Evolutionary conservation across 2,888 invertebrate species (phyloP), one percentile per base, ranked within the genome.

Genomic region (Ectemnius continuus): DNA sequence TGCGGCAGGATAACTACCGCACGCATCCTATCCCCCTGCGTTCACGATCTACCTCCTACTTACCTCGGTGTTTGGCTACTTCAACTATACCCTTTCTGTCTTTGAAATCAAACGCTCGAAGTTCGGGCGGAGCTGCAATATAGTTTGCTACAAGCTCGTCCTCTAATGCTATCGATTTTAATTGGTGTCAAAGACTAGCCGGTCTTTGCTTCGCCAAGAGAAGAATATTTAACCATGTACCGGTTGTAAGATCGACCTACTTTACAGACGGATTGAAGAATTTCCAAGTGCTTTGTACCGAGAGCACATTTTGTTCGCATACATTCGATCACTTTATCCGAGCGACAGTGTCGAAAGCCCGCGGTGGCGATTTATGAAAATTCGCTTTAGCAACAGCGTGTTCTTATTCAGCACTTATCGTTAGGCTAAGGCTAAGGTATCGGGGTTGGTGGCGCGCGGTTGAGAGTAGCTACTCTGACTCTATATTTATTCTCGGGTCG

Each of bases 401-500:
- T 18, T 66, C 16, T 1, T 16, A 45, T 23, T 58, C 18, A 28
- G 59, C 13, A 18, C 18, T 64, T n/a, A 13, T 45, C 60, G 60
- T 61, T 65, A 36, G 23, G 20, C 36, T 2, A n/a, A 36, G 23
- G 20, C 36, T 2, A n/a, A 63, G 11, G 2, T 66, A 70, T 70
- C 26, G 58, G 48, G 11, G 36, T 57, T 28, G 46, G 23, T 28
- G 46, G 23, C 6, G 5, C 18, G 61, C 28, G 66, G 20, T 74
- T 67, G 47, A 46, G 36, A 20, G 58, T 59, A 28, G 20, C 13
- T 45, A 46, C 62, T 70, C 63, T 20, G 56, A n/a, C 11, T 60
- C 47, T 59, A 26, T 57, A 47, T 66, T 70, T 70, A 36, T 48
- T 70, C 66, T n/a, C 5, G n/a, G 46, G 65, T 73, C 61, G 48